Evolutionary conservation across 2,113 vertebrate species (phyloP).

Genomic region (Gobius niger): DNA sequence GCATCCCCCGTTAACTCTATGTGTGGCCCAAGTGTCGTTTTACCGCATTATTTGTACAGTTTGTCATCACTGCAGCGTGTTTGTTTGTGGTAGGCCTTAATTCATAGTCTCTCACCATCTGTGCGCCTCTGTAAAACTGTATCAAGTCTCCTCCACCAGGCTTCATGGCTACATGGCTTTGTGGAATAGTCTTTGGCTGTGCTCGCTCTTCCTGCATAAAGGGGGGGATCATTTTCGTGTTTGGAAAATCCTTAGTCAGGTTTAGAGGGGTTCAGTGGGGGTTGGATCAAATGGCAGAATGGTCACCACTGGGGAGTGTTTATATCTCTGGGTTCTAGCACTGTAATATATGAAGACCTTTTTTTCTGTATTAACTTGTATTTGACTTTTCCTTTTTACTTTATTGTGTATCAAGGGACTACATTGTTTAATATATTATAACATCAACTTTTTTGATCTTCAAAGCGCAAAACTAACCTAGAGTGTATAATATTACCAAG

Average conservation of each 20-base stretch:
- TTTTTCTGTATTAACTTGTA: background rate
- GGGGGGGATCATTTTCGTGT: conserved; percentile 22
- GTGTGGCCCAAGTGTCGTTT: conserved; percentile 11
- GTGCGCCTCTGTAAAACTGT: conserved; percentile 14
- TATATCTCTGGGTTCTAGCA: background rate
- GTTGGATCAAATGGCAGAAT: conserved; percentile 19
- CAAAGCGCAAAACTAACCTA: too few relatives aligned
- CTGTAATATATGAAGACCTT: background rate
- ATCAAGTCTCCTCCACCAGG: conserved; percentile 8
- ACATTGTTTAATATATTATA: too few relatives aligned
- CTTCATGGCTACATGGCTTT: background rate
- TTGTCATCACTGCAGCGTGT: background rate
- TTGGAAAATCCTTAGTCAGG: conserved; percentile 32
- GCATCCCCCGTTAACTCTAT: background rate
- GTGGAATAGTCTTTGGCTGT: conserved; percentile 23
- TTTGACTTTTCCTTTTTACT: background rate
- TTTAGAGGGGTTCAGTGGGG: background rate
- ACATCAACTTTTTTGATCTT: too few relatives aligned
- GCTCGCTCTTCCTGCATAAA: background rate
- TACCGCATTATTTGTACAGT: conserved; percentile 16
- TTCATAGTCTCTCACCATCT: conserved; percentile 6
- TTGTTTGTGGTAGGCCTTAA: conserved; percentile 18
- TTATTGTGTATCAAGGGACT: background rate
- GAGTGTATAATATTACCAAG: too few relatives aligned
- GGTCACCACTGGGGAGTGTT: background rate